Conservation (phyloP, 2,113 vertebrate genomes). For the Phyllopteryx taeniolatus region DNA sequence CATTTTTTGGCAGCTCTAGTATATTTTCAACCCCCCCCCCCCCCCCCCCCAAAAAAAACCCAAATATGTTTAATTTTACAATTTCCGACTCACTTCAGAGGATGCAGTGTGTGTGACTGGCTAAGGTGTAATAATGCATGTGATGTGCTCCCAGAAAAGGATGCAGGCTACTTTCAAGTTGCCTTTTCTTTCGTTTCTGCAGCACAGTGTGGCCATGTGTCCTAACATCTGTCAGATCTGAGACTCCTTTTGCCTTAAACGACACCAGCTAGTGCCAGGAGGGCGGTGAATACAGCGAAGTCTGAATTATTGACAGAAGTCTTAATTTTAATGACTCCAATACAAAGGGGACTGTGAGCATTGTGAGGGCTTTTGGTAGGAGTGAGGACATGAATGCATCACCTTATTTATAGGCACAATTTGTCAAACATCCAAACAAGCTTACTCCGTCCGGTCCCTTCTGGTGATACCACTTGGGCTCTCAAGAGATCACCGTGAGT, state of each 20-base stretch:
- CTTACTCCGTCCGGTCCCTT: background rate
- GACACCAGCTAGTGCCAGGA: conserved; percentile 41
- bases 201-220: conserved; percentile 48
- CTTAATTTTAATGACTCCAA: conserved; percentile 59
- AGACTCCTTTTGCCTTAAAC: conserved; percentile 48
- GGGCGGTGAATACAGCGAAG: conserved; percentile 44
- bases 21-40: too few relatives aligned
- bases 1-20: background rate
- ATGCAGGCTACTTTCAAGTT: conserved; percentile 25
- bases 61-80: background rate
- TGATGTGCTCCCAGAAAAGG: background rate
- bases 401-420: conserved; percentile 25
- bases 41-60: background rate
- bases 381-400: conserved; percentile 28
- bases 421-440: conserved; percentile 10
- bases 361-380: conserved; percentile 43
- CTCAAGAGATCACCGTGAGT: conserved; percentile 14
- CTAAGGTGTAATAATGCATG: background rate
- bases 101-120: background rate
- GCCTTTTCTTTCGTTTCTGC: conserved; percentile 45
- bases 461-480: background rate
- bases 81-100: background rate
- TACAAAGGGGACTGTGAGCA: conserved; percentile 37
- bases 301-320: conserved; percentile 62
- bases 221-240: conserved; percentile 60